Base-by-base conservation (phyloP, 1,140 invertebrate genomes). In the Macrosteles quadrilineatus region DNA sequence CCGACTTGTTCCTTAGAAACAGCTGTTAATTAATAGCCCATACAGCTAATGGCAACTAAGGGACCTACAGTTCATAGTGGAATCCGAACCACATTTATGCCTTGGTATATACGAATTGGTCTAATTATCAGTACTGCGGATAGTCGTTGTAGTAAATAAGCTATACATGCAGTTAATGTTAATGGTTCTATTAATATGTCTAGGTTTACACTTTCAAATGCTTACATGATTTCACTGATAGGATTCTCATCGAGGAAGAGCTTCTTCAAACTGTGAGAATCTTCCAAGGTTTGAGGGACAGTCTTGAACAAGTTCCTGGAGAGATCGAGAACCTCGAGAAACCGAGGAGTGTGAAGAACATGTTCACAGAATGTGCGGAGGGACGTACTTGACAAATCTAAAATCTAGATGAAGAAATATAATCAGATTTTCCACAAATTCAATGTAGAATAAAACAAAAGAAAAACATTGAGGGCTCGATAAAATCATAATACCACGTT, bases 241-340 rank as follows among this genome's bases (percentile, higher is more conserved):
- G 87, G 88, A 80, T 92, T 93, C 47, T 87, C 85, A 73, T 90
- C 87, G 3, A 94, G 74, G 36, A 84, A 84, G 0, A 94, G 77
- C 17, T 78, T 83, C 30, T 87, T 77, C 36, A 94, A 77, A 29
- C 82, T 82, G 43, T 81, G 81, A 0, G 86, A 84, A 57, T 87
- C 83, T 1, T 81, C 79, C 1, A 94, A 75, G n/a, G 84, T 82
- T 2, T 80, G 75, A 0, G 91, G 91, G 0, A 91, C 75, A 14
- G 79, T 75, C 0, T 75, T 77, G 6, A 95, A 85, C 6, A 82
- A 71, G 79, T 94, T 94, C 68, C 86, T 85, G n/a, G 85, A 86
- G 30, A 93, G 76, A 76, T 90, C 83, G 23, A 94, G 76, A n/a
- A 80, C 82, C 69, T 86, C 83, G 19, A 94, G 77, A 68, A 85